Base-by-base conservation (phyloP, 2,113 vertebrate species). In the Crotalus viridis region DNA sequence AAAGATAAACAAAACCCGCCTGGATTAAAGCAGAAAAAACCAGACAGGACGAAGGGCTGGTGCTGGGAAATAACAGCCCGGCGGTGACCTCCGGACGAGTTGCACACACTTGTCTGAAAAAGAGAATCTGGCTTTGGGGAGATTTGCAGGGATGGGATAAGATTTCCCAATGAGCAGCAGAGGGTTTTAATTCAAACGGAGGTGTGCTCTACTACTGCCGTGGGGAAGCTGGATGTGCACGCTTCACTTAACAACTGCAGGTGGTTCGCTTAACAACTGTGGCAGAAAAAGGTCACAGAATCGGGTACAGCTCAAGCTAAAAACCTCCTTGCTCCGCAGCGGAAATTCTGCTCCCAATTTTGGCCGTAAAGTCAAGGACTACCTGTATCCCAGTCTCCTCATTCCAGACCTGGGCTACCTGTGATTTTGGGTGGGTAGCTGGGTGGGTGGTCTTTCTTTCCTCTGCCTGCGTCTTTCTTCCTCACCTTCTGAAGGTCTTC, bases 401-500 rank as follows among this genome's bases (percentile, higher is more conserved):
- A 0, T 52, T 8, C 1, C 33, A 43, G 24, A 52, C 12, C 86
- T 3, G 4, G 64, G 61, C 12, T 13, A 5, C 48, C 48, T 1
- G 17, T 21, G 69, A 39, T 21, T 81, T 21, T 81, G 48, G 48
- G 8, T 26, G n/a, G 33, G 69, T 0, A 13, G 13, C 0, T 12
- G 28, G 64, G 28, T 39, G 39, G 39, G 39, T 39, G 39, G 39
- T 2, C 39, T 2, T 39, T 39, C 39, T 0, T 93, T 56, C 61
- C 87, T 85, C 91, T 48, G 69, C 69, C 69, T 39, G 69, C 93
- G 92, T 93, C 95, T 28, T 15, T 4, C 57, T 10, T 92, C 95
- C 96, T 97, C 97, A 99, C 99, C 99, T 98, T 98, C 97, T 98
- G 98, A 94, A 99, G 98, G 95, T 99, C 98, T 54, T 98, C 98